Percentiles rank a stretch among this genome's conserved stretches.
Evolutionary conservation across 2,113 vertebrate genomes (phyloP).

Genomic region (Xenopus laevis): DNA sequence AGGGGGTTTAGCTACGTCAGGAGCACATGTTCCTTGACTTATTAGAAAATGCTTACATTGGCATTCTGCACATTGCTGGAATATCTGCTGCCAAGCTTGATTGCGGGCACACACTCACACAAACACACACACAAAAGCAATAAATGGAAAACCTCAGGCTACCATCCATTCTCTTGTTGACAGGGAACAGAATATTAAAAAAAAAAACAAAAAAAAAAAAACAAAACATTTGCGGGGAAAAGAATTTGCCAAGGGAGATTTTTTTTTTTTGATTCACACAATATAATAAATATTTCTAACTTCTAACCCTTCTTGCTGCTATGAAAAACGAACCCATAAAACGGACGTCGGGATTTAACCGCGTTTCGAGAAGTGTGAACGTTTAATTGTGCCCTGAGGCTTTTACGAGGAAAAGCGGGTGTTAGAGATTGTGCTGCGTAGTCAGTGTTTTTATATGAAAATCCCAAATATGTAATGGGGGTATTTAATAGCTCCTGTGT

Average conservation of each 20-base stretch:
- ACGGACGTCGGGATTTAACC: background rate
- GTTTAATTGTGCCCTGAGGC: background rate
- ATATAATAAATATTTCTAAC: slow-evolving; percentile 11
- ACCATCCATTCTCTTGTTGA: slow-evolving; percentile 30
- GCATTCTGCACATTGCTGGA: slow-evolving; percentile 32
- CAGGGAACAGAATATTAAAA: slow-evolving; percentile 27
- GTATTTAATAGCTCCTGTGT: background rate
- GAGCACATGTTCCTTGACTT: slow-evolving; percentile 34
- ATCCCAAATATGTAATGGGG: background rate
- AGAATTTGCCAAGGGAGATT: background rate
- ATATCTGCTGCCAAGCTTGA: slow-evolving; percentile 42
- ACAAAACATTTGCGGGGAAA: background rate
- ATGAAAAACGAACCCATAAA: background rate
- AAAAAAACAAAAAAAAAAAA: slow-evolving; percentile 11
- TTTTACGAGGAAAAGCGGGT: background rate
- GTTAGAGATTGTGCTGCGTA: background rate
- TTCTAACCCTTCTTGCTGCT: background rate
- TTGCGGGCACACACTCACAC: slow-evolving; percentile 31
- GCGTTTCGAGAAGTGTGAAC: background rate
- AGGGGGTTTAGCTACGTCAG: slow-evolving; percentile 29
- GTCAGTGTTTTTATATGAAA: background rate
- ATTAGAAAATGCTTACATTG: slow-evolving; percentile 41
- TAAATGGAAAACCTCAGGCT: slow-evolving; percentile 31
- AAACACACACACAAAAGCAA: slow-evolving; percentile 2
- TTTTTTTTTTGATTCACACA: slow-evolving; percentile 9